Base-by-base conservation (phyloP, 2,113 vertebrate genomes). In the Myrmecophaga tridactyla region DNA sequence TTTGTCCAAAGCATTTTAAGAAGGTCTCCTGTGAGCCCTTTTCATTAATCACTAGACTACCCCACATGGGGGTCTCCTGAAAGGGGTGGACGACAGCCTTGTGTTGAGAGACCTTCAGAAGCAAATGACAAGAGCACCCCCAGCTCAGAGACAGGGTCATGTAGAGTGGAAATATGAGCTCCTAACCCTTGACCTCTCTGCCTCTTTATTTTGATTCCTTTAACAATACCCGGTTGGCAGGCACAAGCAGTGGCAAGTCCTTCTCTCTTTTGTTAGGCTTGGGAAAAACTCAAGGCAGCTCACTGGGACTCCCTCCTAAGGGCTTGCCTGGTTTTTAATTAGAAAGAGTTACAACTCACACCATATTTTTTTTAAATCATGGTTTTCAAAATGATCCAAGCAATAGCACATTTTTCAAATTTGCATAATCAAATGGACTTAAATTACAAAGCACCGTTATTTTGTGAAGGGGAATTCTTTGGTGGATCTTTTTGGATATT, bases 91-190 rank as follows among this genome's bases (percentile, higher is more conserved):
- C 36, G 70, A 82, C 65, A 90, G 63, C 62, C 87, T 76, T 97
- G 97, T 97, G 97, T 97, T 81, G 89, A 98, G 97, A 98, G 98
- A 98, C 96, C 96, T 97, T 98, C 97, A 98, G 98, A 98, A 98
- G 97, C 96, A 98, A 96, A 98, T 98, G 97, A 98, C 82, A 97
- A 98, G 97, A 97, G 91, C 92, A 97, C 67, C 95, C 97, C 97
- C 94, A 96, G 97, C 97, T 96, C 86, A 27, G 86, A 98, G 98
- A 97, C 92, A 90, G 97, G 98, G 97, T 98, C 98, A 98, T 98
- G 97, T 90, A 98, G 98, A 98, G 98, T 98, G 97, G 98, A 98
- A 98, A 98, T 98, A 98, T 98, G 98, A 98, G 98, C 98, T 97
- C 97, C 62, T 98, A 96, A 98, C 97, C 98, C 94, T 96, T 98